Evolutionary conservation across 2,888 invertebrate genomes (phyloP), one percentile per base, ranked within the genome.

Genomic region (Stratiomys singularior): DNA sequence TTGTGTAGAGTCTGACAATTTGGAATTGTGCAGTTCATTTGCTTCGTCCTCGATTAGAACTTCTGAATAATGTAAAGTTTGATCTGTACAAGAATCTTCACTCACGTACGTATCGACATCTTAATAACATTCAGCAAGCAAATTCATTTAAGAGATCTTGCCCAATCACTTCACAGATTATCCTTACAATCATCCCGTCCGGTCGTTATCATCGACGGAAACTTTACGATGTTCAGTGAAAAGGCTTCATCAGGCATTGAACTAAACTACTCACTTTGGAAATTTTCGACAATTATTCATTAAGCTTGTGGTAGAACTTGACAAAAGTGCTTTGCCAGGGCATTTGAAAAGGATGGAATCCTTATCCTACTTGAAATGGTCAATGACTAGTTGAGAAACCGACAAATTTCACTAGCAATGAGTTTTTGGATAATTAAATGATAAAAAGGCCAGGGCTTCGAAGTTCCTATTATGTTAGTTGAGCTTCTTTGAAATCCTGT

Each of bases 151-250:
- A 27, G 23, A 27, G 15, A 25, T 25, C 27, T 27, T 63, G 27
- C 63, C 27, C 63, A 63, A 63, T 63, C 27, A 63, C 63, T 63
- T 63, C 11, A 27, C 13, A 27, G 63, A 63, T 63, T 25, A 63
- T 63, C 63, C 27, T 13, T 7, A 63, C 9, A 23, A 63, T 27
- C 15, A 63, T 37, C 37, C 37, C 25, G 15, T 63, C 27, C 28
- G 27, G 63, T 63, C 63, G 25, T 63, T 63, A 15, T 25, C 63
- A 27, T 27, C 5, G 37, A 5, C 9, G 37, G 37, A 9, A 37
- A 37, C 37, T 37, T 37, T 37, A 37, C 37, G 37, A 37, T 37
- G 5, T 9, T 37, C 9, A 9, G 9, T 37, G 37, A 37, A 37
- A 37, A 9, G 37, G 37, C 37, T 37, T 37, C 37, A 37, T 37